phyloP scores from a whole-genome alignment of 2,113 vertebrate genomes.

The Aplodontia rufa region DNA sequence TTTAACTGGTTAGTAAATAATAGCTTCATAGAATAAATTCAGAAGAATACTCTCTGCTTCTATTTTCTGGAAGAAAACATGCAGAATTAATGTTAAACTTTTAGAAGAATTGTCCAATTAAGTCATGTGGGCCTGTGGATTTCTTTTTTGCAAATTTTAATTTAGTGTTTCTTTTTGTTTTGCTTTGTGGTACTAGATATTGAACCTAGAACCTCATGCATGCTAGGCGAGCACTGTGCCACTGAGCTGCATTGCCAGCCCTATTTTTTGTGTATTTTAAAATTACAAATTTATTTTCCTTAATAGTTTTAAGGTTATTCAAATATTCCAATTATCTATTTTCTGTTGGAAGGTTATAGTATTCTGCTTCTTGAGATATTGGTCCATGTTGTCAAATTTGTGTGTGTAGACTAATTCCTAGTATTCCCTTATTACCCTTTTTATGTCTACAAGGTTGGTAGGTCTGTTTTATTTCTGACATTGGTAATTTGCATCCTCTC shows the following conservation, averaged over 20 bases:
- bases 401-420: not conserved
- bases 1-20: not conserved
- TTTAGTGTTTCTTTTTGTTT: too few relatives aligned
- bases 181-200: too few relatives aligned
- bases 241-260: too few relatives aligned
- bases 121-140: not conserved
- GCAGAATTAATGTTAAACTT: not conserved
- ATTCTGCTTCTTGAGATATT: not conserved
- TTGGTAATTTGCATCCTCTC: not conserved
- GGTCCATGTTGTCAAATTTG: not conserved
- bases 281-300: not conserved
- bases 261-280: not conserved
- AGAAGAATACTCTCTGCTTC: not conserved
- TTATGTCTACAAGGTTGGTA: not conserved
- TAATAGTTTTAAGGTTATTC: not conserved
- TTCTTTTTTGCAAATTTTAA: not conserved
- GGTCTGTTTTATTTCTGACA: not conserved
- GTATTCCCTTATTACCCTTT: not conserved
- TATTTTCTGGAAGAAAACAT: not conserved
- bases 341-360: not conserved
- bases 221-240: too few relatives aligned
- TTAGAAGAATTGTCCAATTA: not conserved
- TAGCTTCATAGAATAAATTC: not conserved
- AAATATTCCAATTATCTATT: not conserved
- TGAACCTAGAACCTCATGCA: too few relatives aligned